These are phyloP conservation scores for Falco berigora DNA, from an alignment of 2,797 vertebrate species.

Conservation along the genomic window DNA sequence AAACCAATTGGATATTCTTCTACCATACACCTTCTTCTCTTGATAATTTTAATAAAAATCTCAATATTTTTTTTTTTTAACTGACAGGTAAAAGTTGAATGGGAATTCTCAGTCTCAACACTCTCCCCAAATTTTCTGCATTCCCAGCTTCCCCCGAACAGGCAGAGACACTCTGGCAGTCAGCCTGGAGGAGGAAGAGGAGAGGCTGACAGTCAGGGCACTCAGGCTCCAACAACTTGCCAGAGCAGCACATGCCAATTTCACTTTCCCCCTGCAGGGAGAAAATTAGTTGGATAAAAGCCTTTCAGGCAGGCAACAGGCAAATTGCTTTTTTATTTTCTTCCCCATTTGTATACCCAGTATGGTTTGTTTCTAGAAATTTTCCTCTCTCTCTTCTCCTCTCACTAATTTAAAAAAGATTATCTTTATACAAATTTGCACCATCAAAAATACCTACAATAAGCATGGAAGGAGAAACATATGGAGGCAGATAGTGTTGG, in stretches of 20 bases:
- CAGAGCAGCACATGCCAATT: not conserved
- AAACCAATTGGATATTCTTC: not conserved
- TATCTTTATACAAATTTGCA: not conserved
- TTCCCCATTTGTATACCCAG: not conserved
- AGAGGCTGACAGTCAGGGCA: not conserved
- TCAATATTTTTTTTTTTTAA: not conserved
- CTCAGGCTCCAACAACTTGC: not conserved
- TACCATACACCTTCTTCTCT: not conserved
- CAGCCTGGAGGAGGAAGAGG: not conserved
- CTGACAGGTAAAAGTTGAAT: not conserved
- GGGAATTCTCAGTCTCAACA: not conserved
- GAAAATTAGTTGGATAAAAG: conserved; percentile 44
- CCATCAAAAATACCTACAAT: not conserved
- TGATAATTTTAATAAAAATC: not conserved
- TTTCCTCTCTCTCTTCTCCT: not conserved
- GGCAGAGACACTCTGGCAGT: not conserved
- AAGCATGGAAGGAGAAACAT: not conserved
- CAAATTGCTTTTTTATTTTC: not conserved
- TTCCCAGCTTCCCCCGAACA: not conserved
- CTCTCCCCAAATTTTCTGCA: not conserved
- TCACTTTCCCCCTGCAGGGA: conserved; percentile 5
- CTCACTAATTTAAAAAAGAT: not conserved
- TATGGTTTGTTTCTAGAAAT: not conserved
- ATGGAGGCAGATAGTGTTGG: not conserved
- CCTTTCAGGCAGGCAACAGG: conserved; percentile 3